phyloP scores from a whole-genome alignment of 2,888 invertebrate species.

The Drosophila mettleri region DNA sequence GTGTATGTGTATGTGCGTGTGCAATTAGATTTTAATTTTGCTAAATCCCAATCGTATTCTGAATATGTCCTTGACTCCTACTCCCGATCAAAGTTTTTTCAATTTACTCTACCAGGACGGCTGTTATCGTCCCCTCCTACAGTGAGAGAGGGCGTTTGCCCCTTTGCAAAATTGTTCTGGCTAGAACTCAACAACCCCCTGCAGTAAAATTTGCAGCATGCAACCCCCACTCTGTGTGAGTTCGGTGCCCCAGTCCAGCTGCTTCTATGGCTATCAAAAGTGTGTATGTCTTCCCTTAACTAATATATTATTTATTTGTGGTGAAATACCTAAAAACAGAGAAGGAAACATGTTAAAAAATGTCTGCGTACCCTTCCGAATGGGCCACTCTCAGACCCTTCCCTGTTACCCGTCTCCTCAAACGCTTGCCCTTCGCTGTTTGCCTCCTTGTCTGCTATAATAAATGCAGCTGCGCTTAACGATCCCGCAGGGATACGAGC shows the following conservation, averaged over 20 bases:
- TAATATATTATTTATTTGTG: constrained; percentile 55
- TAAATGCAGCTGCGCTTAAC: constrained; percentile 54
- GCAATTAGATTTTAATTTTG: background rate
- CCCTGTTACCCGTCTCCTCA: background rate
- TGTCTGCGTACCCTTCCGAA: constrained; percentile 24
- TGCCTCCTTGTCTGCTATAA: background rate
- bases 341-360: constrained; percentile 9
- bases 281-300: constrained; percentile 12
- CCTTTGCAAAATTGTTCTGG: background rate
- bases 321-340: constrained; percentile 46
- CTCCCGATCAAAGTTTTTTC: constrained; percentile 7
- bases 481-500: constrained; percentile 15
- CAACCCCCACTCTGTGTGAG: constrained; percentile 15
- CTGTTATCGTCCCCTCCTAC: background rate
- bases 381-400: constrained; percentile 1
- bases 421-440: constrained; percentile 7
- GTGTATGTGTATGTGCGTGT: background rate
- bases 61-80: background rate
- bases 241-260: background rate
- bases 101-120: constrained; percentile 29
- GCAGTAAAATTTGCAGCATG: constrained; percentile 21
- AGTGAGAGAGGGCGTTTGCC: background rate
- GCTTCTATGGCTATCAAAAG: background rate
- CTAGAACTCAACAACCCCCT: constrained; percentile 44
- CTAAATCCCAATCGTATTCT: background rate